Evolutionary conservation across 2,888 invertebrate species (phyloP).

Genomic region (Sinelater perroti): DNA sequence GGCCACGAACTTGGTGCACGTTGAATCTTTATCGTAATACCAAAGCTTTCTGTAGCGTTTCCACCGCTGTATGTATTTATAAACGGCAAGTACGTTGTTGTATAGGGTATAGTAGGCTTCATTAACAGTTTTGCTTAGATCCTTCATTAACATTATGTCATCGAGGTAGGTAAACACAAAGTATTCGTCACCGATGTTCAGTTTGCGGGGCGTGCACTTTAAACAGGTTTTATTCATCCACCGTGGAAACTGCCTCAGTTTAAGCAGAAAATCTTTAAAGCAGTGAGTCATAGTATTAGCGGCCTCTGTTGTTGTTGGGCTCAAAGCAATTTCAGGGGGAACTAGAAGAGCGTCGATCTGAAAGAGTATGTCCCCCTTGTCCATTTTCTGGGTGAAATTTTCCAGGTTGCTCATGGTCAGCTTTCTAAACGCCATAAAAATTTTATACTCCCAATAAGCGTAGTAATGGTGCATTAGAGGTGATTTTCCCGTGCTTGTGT

Average conservation of each 20-base stretch:
- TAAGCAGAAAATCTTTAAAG: constrained; percentile 79
- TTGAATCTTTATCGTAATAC: constrained; percentile 76
- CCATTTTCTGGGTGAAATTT: constrained; percentile 67
- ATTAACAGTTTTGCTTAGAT: constrained; percentile 73
- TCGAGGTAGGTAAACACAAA: constrained; percentile 81
- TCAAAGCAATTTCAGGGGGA: constrained; percentile 78
- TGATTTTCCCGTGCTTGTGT: constrained; percentile 79
- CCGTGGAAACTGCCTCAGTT: constrained; percentile 78
- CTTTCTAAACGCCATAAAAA: constrained; percentile 73
- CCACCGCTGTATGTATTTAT: constrained; percentile 72
- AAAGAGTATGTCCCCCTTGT: constrained; percentile 71
- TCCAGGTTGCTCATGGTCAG: constrained; percentile 77
- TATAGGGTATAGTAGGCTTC: constrained; percentile 75
- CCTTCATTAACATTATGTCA: constrained; percentile 76
- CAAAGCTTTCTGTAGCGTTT: constrained; percentile 78
- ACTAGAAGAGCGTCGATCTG: constrained; percentile 80
- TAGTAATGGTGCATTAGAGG: constrained; percentile 81
- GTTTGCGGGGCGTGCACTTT: constrained; percentile 71
- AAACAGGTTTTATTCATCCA: constrained; percentile 89
- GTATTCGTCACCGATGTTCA: constrained; percentile 67
- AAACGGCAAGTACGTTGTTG: constrained; percentile 71
- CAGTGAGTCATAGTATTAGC: constrained; percentile 79
- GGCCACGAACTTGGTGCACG: constrained; percentile 80
- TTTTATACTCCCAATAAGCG: constrained; percentile 81
- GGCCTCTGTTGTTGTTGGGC: constrained; percentile 79